A percentile compares a stretch with the other conserved stretches of the same genome.
Evolutionary conservation across 2,797 vertebrate species (phyloP).

Genomic region (Delichon dasypus): DNA sequence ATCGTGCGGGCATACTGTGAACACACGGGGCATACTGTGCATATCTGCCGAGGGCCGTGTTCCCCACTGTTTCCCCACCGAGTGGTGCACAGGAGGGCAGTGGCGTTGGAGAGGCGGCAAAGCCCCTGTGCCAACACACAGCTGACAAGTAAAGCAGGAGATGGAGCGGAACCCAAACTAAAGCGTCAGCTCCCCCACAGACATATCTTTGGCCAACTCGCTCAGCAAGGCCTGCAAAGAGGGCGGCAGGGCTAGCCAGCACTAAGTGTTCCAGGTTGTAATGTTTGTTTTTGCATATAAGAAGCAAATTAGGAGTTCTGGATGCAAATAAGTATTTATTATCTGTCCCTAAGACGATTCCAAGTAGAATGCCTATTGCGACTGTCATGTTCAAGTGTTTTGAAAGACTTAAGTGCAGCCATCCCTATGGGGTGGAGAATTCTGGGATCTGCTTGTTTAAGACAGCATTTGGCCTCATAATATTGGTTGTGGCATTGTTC

Average conservation of each 20-base stretch:
- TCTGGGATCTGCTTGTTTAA: neutral
- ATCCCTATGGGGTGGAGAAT: fast-evolving
- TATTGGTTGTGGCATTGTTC: neutral
- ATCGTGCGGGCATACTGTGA: fast-evolving
- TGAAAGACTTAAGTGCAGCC: neutral
- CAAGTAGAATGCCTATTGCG: fast-evolving
- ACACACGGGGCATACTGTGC: fast-evolving
- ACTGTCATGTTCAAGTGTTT: neutral
- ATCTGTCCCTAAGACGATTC: too few species aligned
- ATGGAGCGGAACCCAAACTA: fast-evolving
- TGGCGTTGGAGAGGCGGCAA: neutral
- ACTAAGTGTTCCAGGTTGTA: neutral
- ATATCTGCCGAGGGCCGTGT: fast-evolving
- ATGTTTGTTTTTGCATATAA: neutral
- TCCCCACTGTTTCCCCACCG: neutral
- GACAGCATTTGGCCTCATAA: neutral
- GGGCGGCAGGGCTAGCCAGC: neutral
- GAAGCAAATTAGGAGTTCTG: neutral
- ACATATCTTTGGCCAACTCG: fast-evolving
- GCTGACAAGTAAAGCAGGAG: neutral
- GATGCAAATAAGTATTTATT: neutral
- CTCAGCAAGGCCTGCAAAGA: neutral
- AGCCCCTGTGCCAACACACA: neutral
- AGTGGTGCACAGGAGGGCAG: neutral
- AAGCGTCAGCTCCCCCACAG: fast-evolving